Evolutionary conservation across 2,888 invertebrate genomes (phyloP).

Genomic region (Charanyca ferruginea): DNA sequence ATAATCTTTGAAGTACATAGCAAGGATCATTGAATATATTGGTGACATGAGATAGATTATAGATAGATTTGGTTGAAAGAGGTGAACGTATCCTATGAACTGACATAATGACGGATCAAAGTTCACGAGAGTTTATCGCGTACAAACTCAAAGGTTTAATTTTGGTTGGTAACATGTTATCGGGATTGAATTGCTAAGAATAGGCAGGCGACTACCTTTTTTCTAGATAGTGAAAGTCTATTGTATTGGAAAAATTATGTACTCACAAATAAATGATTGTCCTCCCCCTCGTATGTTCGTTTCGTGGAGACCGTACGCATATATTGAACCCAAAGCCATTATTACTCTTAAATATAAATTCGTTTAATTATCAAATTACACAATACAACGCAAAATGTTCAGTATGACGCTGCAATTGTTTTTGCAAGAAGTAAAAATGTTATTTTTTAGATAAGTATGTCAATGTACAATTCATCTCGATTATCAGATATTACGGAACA

Average conservation of each 20-base stretch:
- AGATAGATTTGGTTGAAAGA: background rate
- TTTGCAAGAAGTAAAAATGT: background rate
- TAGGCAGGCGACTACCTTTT: background rate
- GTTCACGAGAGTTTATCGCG: conserved; percentile 7
- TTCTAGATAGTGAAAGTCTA: background rate
- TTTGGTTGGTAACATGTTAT: background rate
- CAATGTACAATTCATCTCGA: conserved; percentile 50
- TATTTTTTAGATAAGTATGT: conserved; percentile 26
- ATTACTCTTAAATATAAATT: conserved; percentile 1
- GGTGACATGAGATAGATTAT: background rate
- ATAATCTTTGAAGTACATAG: background rate
- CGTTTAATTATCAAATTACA: conserved; percentile 8
- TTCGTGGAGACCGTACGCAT: conserved; percentile 14
- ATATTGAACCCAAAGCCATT: conserved; percentile 36
- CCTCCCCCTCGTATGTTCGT: conserved; percentile 29
- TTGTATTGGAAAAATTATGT: background rate
- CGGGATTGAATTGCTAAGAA: background rate
- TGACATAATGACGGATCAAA: conserved; percentile 3
- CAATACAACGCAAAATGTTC: conserved; percentile 7
- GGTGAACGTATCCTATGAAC: conserved; percentile 5
- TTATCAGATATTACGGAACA: conserved; percentile 49
- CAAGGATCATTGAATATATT: background rate
- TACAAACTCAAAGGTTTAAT: conserved; percentile 7
- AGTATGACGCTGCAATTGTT: conserved; percentile 10
- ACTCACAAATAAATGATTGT: conserved; percentile 42